A percentile compares a stretch with the other conserved stretches of the same genome.
phyloP scores from a whole-genome alignment of 2,888 invertebrate genomes.

The Scaptomyza parva region DNA sequence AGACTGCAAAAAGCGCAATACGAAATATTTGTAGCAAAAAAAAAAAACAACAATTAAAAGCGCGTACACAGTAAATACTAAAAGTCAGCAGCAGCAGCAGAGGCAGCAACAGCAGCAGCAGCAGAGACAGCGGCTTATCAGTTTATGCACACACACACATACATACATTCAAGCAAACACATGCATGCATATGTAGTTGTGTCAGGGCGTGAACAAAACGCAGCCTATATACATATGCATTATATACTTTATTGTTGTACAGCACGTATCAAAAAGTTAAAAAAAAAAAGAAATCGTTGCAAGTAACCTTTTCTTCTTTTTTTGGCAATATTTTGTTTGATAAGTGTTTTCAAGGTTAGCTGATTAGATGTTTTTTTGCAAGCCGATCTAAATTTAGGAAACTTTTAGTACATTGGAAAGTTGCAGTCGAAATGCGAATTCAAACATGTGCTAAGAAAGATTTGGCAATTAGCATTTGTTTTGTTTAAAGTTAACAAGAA shows the following conservation, averaged over 20 bases:
- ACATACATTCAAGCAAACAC: no score
- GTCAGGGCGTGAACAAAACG: slow-evolving; percentile 44
- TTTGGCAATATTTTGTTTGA: slow-evolving; percentile 48
- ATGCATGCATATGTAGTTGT: neutral
- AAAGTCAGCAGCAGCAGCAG: slow-evolving; percentile 24
- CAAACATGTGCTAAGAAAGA: neutral
- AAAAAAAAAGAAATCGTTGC: slow-evolving; percentile 36
- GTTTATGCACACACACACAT: slow-evolving; percentile 24
- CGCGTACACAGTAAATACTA: slow-evolving; percentile 38
- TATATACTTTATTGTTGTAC: slow-evolving; percentile 7
- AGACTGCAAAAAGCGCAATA: slow-evolving; percentile 70
- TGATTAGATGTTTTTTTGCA: slow-evolving; percentile 47
- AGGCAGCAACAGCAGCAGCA: slow-evolving; percentile 17
- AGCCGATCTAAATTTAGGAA: slow-evolving; percentile 5
- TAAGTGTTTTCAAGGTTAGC: slow-evolving; percentile 60
- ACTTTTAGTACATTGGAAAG: neutral
- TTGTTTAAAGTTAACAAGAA: no score
- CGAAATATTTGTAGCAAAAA: slow-evolving; percentile 42
- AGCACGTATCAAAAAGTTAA: slow-evolving; percentile 18
- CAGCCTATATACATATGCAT: slow-evolving; percentile 35
- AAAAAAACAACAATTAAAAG: slow-evolving; percentile 50
- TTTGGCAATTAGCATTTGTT: neutral
- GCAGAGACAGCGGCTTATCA: slow-evolving; percentile 50
- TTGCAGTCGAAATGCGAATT: neutral
- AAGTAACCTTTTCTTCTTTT: slow-evolving; percentile 42